Evolutionary conservation across 2,797 vertebrate genomes (phyloP).

Genomic region (Poecilia gillii): DNA sequence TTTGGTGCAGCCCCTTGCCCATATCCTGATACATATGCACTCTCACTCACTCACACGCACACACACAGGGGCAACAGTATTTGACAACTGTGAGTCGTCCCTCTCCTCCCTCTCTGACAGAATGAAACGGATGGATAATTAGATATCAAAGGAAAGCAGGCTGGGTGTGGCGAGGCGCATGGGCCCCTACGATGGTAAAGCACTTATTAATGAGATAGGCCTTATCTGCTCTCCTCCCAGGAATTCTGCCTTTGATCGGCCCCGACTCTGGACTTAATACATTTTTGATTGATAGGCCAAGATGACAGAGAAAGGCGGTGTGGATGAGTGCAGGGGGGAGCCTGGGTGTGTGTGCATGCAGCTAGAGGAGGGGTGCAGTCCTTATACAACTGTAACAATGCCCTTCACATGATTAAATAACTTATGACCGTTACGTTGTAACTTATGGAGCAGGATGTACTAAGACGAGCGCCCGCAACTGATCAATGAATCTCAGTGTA

Average conservation of each 20-base stretch:
- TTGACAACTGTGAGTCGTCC: slow-evolving; percentile 70
- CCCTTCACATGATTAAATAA: slow-evolving; percentile 80
- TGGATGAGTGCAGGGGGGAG: slow-evolving; percentile 57
- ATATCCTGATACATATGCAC: slow-evolving; percentile 52
- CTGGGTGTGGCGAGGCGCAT: slow-evolving; percentile 84
- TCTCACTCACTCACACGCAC: slow-evolving; percentile 15
- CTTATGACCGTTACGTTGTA: slow-evolving; percentile 66
- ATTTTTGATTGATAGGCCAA: slow-evolving; percentile 96
- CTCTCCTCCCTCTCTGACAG: slow-evolving; percentile 78
- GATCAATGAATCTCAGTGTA: slow-evolving; percentile 57
- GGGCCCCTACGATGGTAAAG: slow-evolving; percentile 91
- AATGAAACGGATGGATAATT: slow-evolving; percentile 84
- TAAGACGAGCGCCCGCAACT: slow-evolving; percentile 34
- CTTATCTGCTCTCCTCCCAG: slow-evolving; percentile 97
- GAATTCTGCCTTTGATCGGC: slow-evolving; percentile 96
- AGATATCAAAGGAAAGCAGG: slow-evolving; percentile 85
- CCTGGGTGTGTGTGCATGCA: slow-evolving; percentile 39
- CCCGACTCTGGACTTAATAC: slow-evolving; percentile 95
- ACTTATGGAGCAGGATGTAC: slow-evolving; percentile 46
- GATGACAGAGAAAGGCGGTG: slow-evolving; percentile 85
- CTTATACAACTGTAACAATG: slow-evolving; percentile 76
- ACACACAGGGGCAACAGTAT: slow-evolving; percentile 52
- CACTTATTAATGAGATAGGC: slow-evolving; percentile 95
- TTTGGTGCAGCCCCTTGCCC: slow-evolving; percentile 53
- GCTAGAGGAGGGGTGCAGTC: slow-evolving; percentile 41